A percentile compares a stretch with the other conserved stretches of the same genome.
Evolutionary conservation across 2,113 vertebrate genomes (phyloP).

Genomic region (Ondatra zibethicus): DNA sequence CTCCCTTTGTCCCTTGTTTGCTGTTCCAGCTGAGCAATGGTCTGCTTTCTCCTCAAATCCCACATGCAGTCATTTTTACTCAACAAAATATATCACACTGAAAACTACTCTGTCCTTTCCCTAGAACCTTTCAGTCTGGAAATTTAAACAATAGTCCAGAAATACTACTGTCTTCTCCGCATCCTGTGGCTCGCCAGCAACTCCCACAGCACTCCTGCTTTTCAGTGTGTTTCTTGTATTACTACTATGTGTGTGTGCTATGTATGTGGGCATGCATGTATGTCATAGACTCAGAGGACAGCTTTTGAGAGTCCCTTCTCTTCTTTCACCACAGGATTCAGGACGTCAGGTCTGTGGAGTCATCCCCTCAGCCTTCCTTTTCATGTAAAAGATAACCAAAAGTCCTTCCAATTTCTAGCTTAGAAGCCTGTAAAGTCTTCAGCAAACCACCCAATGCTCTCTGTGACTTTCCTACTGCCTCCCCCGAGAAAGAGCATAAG

Average conservation of each 20-base stretch:
- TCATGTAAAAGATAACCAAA: not conserved
- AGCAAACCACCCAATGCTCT: not conserved
- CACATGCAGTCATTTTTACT: not conserved
- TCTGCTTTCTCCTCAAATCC: constrained; percentile 22
- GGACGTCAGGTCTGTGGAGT: not conserved
- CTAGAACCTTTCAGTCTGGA: not conserved
- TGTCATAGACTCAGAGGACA: not conserved
- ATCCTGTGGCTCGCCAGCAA: not conserved
- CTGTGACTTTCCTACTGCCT: not conserved
- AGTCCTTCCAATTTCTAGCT: not conserved
- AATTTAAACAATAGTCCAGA: not conserved
- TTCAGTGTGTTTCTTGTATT: not conserved
- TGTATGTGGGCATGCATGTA: too few relatives aligned
- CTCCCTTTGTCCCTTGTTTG: constrained; percentile 4
- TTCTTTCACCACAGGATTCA: not conserved
- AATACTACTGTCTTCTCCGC: not conserved
- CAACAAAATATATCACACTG: not conserved
- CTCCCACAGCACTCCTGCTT: not conserved
- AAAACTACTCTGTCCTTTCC: constrained; percentile 1
- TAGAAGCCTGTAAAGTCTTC: not conserved
- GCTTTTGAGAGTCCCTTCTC: not conserved
- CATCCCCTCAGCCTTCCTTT: not conserved
- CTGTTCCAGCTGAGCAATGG: not conserved
- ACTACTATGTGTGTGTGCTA: too few relatives aligned
- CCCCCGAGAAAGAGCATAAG: not conserved